phyloP scores from a whole-genome alignment of 2,797 vertebrate species.

The Falco berigora region DNA sequence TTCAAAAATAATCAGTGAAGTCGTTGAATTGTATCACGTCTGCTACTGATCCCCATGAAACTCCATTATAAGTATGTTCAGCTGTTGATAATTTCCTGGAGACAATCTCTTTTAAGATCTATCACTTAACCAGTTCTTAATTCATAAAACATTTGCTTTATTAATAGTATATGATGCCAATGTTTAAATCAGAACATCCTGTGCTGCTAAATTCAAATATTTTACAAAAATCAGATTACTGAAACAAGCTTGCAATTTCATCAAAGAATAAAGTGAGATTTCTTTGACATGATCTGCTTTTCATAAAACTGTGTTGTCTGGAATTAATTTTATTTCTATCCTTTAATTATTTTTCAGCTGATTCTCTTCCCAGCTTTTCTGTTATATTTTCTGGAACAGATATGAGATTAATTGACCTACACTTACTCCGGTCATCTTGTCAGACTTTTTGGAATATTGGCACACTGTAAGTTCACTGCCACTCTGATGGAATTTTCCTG shows the following conservation, averaged over 20 bases:
- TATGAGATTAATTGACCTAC: conserved; percentile 30
- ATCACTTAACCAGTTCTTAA: conserved; percentile 56
- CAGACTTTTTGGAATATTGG: neutral
- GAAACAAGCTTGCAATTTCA: conserved; percentile 42
- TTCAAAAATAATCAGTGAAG: conserved; percentile 39
- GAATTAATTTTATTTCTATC: conserved; percentile 43
- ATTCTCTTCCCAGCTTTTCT: conserved; percentile 13
- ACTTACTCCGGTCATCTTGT: neutral
- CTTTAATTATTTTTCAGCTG: conserved; percentile 55
- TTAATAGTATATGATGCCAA: conserved; percentile 46
- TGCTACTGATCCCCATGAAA: conserved; percentile 45
- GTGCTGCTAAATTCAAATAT: conserved; percentile 42
- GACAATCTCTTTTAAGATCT: conserved; percentile 55
- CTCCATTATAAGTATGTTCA: conserved; percentile 27
- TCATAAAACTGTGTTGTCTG: conserved; percentile 23
- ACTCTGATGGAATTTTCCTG: neutral
- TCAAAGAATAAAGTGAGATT: conserved; percentile 51
- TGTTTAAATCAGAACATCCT: conserved; percentile 54
- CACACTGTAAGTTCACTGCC: neutral
- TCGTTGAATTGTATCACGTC: neutral
- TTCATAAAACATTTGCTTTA: conserved; percentile 60
- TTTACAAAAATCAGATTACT: conserved; percentile 49
- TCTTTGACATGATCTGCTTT: conserved; percentile 57
- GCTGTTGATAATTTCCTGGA: conserved; percentile 58
- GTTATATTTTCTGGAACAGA: conserved; percentile 25